Evolutionary conservation across 2,888 invertebrate genomes (phyloP).

Genomic region (Sinotaia quadrata): DNA sequence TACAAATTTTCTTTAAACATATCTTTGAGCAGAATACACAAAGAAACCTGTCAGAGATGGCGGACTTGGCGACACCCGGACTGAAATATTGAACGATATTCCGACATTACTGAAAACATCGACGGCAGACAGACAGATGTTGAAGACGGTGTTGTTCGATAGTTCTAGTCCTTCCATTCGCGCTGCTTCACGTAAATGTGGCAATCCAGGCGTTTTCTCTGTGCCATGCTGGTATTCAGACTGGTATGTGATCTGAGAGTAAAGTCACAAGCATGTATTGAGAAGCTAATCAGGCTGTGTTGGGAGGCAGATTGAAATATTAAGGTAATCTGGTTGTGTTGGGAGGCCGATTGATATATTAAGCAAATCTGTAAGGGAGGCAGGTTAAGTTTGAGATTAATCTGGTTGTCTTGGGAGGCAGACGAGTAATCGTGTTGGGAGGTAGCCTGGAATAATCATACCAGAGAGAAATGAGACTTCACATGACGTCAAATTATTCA

Average conservation of each 20-base stretch:
- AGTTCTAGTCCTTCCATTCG: neutral
- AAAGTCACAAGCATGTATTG: neutral
- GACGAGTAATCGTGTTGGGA: no score
- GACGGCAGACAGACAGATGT: neutral
- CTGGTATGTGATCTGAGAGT: neutral
- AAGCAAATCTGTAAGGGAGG: no score
- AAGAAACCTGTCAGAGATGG: constrained; percentile 1
- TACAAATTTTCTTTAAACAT: neutral
- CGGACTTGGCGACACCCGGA: neutral
- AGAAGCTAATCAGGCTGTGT: no score
- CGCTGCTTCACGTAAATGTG: constrained; percentile 10
- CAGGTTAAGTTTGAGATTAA: no score
- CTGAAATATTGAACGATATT: neutral
- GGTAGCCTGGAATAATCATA: no score
- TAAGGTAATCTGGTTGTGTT: no score
- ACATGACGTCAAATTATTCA: no score
- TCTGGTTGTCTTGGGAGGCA: no score
- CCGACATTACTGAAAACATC: constrained; percentile 2
- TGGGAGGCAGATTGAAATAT: no score
- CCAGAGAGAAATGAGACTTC: no score
- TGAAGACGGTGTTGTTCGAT: neutral
- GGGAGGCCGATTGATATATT: no score
- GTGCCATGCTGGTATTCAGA: neutral
- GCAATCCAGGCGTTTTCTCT: neutral
- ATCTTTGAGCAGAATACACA: neutral